Conservation (phyloP, 2,797 vertebrate species). For the Gymnopithys bicolor region DNA sequence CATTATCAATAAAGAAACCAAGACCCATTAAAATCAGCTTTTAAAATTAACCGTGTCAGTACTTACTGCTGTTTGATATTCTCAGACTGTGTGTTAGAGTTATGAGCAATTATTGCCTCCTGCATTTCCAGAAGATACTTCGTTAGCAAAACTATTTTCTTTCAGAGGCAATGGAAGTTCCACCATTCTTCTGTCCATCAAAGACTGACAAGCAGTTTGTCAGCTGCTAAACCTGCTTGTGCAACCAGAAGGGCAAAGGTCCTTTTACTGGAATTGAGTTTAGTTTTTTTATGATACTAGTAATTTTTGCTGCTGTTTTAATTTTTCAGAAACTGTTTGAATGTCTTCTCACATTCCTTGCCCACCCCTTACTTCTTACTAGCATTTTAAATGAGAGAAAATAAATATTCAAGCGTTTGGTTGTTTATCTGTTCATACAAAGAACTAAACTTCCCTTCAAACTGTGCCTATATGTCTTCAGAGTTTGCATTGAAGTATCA, state of each 20-base stretch:
- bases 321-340: neutral
- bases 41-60: slow-evolving; percentile 36
- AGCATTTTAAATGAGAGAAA: neutral
- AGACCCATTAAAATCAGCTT: slow-evolving; percentile 35
- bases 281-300: neutral
- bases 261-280: neutral
- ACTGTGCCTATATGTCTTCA: neutral
- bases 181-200: neutral
- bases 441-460: neutral
- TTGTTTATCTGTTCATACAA: neutral
- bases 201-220: neutral
- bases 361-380: neutral
- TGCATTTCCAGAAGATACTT: neutral
- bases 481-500: neutral
- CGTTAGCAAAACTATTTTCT: neutral
- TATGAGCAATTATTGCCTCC: neutral
- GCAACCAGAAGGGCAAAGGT: neutral
- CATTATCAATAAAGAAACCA: slow-evolving; percentile 49
- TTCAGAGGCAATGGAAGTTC: neutral
- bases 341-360: neutral
- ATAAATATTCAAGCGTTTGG: neutral
- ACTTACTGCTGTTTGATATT: neutral
- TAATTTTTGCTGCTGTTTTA: neutral
- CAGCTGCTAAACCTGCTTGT: neutral
- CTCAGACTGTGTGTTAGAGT: neutral